phyloP scores from a whole-genome alignment of 2,888 invertebrate genomes.

The Cantharis nigra region DNA sequence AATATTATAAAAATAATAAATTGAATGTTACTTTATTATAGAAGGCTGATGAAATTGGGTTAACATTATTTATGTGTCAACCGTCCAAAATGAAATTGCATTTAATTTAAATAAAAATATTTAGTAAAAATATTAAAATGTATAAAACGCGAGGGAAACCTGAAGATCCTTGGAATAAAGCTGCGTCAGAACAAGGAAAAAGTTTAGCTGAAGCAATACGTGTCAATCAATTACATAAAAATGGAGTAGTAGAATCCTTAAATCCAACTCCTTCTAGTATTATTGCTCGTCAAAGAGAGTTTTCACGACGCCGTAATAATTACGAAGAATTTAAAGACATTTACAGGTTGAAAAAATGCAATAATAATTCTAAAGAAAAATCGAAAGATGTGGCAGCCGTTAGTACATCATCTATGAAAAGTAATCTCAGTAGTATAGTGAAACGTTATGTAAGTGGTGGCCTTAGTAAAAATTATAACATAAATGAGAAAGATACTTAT shows the following conservation, averaged over 20 bases:
- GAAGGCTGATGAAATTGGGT: neutral
- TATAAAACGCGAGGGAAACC: slow-evolving; percentile 34
- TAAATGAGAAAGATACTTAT: neutral
- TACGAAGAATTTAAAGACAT: slow-evolving; percentile 32
- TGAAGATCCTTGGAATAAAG: slow-evolving; percentile 27
- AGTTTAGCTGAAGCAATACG: slow-evolving; percentile 31
- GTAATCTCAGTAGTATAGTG: neutral
- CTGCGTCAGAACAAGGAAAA: slow-evolving; percentile 19
- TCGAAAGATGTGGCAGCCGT: neutral
- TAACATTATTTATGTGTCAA: neutral
- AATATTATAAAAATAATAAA: neutral
- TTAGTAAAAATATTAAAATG: slow-evolving; percentile 18
- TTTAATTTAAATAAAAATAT: neutral
- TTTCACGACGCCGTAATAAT: slow-evolving; percentile 24
- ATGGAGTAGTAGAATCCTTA: neutral
- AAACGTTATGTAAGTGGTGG: slow-evolving; percentile 5
- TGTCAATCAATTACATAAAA: slow-evolving; percentile 30
- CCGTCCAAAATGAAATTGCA: neutral
- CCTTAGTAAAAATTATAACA: slow-evolving; percentile 1
- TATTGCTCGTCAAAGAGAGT: slow-evolving; percentile 16
- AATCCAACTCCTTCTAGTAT: neutral
- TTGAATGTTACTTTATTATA: neutral
- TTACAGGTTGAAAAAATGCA: slow-evolving; percentile 9
- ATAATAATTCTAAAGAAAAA: neutral
- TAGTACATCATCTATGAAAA: neutral